Evolutionary conservation across 2,113 vertebrate genomes (phyloP), one percentile per base, ranked within the genome.

Genomic region (Telmatochromis brichardi): DNA sequence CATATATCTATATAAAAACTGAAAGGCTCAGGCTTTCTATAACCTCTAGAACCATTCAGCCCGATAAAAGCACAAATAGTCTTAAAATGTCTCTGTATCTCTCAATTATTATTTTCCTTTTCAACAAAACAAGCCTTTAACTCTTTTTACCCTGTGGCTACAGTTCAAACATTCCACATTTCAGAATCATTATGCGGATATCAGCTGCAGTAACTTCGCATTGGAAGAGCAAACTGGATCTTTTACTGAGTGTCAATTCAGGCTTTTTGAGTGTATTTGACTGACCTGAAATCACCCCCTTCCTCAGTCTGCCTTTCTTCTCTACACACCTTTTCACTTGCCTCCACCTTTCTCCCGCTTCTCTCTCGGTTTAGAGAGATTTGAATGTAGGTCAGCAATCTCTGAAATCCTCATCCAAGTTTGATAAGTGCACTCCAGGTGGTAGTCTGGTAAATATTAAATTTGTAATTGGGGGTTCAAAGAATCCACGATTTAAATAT

Each of bases 391-490:
- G 94, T 96, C 94, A 95, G 86, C 83, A 9, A 85, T 91, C 86
- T 92, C 85, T 86, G 76, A 94, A 94, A 93, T 90, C 90, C 90
- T 94, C 82, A 91, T 94, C 80, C 93, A 92, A 88, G 84, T 95
- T 93, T 94, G 93, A 93, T 93, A 93, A 94, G 87, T 92, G 92
- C 92, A 89, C 93, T 93, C 93, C 86, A 93, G 93, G 92, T 95
- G 90, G 93, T 81, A 79, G 84, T 89, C 85, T 9, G 65, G 76
- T 54, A 88, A 94, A 93, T 95, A 93, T 95, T 90, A 93, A 71
- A 91, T 90, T 90, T 90, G 73, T 90, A 93, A 94, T 92, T 92
- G 86, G 83, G 63, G 83, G 63, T 88, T 88, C 86, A 76, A 86
- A 82, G 84, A 81, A 89, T 87, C 85, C 83, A 58, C 47, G 23